phyloP scores from a whole-genome alignment of 2,113 vertebrate species.

The Dromaius novaehollandiae region DNA sequence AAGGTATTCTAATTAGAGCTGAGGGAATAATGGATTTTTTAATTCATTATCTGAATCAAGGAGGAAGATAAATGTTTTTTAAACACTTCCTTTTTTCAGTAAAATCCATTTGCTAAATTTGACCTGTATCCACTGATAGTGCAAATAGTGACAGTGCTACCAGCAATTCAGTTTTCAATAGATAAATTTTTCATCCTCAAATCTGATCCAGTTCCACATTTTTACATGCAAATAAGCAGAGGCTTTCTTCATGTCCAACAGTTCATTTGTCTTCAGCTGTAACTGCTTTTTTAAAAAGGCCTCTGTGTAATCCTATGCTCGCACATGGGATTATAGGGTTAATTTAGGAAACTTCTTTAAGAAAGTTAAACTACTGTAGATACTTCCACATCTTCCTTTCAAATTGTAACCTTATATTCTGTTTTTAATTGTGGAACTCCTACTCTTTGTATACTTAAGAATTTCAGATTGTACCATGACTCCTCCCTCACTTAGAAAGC shows the following conservation, averaged over 20 bases:
- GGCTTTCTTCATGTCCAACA: neutral
- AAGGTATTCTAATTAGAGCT: neutral
- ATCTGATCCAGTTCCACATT: neutral
- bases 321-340: neutral
- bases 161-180: neutral
- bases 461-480: neutral
- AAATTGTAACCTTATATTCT: neutral
- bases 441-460: neutral
- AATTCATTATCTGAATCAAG: neutral
- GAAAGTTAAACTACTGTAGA: neutral
- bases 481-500: neutral
- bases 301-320: neutral
- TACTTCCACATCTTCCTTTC: neutral
- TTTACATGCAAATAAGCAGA: neutral
- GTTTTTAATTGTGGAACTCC: neutral
- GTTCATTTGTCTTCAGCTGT: neutral
- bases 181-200: neutral
- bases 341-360: neutral
- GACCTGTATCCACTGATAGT: neutral
- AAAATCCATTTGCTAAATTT: neutral
- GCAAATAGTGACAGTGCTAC: neutral
- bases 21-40: neutral
- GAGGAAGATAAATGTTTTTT: neutral
- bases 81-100: neutral
- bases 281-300: neutral